Conservation (phyloP, 2,113 vertebrate genomes). For the Edolisoma coerulescens region DNA sequence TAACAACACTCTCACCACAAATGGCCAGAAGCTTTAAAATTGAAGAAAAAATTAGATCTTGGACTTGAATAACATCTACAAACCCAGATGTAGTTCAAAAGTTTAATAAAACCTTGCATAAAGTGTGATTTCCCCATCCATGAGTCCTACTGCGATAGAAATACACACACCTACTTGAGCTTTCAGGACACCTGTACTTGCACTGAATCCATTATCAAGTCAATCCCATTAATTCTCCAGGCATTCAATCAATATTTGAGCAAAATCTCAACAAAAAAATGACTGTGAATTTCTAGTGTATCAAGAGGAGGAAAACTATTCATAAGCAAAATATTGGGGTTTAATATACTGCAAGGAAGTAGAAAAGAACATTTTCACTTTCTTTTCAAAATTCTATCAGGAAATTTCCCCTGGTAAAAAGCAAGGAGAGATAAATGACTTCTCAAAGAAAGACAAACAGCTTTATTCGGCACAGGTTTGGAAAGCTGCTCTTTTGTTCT, state of each 20-base stretch:
- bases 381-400: background rate
- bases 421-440: background rate
- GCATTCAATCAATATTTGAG: background rate
- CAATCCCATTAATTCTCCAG: background rate
- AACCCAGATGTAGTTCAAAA: background rate
- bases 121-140: background rate
- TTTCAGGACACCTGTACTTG: background rate
- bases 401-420: background rate
- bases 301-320: background rate
- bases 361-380: background rate
- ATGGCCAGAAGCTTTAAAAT: background rate
- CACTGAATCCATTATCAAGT: background rate
- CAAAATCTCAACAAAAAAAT: background rate
- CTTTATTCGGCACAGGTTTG: background rate
- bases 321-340: background rate
- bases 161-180: background rate
- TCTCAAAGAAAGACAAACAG: constrained; percentile 30
- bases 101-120: background rate
- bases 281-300: background rate
- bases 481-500: background rate
- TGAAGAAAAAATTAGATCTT: background rate
- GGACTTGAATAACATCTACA: background rate
- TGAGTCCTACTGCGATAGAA: background rate
- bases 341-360: background rate
- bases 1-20: accelerated